These are phyloP conservation scores for Odontamblyopus rebecca DNA, from an alignment of 2,797 vertebrate genomes.

Conservation along the genomic window DNA sequence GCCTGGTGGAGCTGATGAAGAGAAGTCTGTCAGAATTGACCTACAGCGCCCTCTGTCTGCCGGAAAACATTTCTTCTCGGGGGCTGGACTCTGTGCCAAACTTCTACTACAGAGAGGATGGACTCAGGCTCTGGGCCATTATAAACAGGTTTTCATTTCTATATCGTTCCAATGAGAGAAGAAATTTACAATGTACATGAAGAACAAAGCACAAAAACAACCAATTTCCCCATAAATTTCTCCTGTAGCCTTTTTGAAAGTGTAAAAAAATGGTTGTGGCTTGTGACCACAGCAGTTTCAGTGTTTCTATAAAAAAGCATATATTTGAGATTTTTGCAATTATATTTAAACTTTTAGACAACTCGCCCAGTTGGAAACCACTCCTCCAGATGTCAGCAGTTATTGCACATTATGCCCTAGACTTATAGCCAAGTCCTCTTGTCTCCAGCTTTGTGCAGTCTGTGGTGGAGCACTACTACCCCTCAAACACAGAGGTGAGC, in stretches of 20 bases:
- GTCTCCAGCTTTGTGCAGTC: conserved; percentile 51
- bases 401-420: no score
- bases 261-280: no score
- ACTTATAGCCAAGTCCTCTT: neutral
- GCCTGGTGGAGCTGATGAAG: conserved; percentile 65
- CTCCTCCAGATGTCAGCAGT: no score
- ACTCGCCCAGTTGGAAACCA: no score
- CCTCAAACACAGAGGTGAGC: conserved; percentile 46
- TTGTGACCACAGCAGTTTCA: no score
- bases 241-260: no score
- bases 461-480: conserved; percentile 52
- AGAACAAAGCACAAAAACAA: neutral
- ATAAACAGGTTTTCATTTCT: conserved; percentile 53
- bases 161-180: neutral
- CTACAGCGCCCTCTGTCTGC: conserved; percentile 75
- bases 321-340: no score
- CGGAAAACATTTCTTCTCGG: conserved; percentile 71
- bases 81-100: conserved; percentile 76
- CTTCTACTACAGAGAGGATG: conserved; percentile 81
- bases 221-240: no score
- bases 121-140: conserved; percentile 74
- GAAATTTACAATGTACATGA: neutral
- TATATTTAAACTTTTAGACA: no score
- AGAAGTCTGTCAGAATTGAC: conserved; percentile 52
- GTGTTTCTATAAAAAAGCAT: no score